Percentiles rank a stretch among this genome's conserved stretches.
Conservation (phyloP, 2,888 invertebrate species). For the Bombylius discolor region DNA sequence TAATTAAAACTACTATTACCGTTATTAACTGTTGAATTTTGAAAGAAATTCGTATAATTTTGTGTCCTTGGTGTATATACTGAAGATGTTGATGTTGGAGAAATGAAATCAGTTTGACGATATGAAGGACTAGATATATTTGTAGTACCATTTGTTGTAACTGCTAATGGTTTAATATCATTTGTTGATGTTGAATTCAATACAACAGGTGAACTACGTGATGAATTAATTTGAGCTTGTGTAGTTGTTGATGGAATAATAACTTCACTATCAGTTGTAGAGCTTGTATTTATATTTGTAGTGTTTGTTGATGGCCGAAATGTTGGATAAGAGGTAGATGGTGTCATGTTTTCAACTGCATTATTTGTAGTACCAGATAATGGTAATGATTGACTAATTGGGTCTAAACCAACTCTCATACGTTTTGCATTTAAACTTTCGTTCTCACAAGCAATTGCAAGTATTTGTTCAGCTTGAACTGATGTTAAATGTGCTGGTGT, state of each 20-base stretch:
- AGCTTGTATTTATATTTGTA: slow-evolving; percentile 15
- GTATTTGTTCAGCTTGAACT: slow-evolving; percentile 89
- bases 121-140: slow-evolving; percentile 30
- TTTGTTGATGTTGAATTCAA: slow-evolving; percentile 27
- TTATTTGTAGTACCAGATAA: slow-evolving; percentile 30
- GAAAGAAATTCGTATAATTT: slow-evolving; percentile 33
- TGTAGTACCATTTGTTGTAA: slow-evolving; percentile 14
- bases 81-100: slow-evolving; percentile 32
- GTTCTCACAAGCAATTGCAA: slow-evolving; percentile 93
- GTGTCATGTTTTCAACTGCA: slow-evolving; percentile 19
- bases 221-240: slow-evolving; percentile 27
- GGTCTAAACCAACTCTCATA: slow-evolving; percentile 91
- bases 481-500: slow-evolving; percentile 94
- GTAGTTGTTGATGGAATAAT: slow-evolving; percentile 16
- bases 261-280: slow-evolving; percentile 3
- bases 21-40: slow-evolving; percentile 13
- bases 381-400: slow-evolving; percentile 79
- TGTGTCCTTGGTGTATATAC: slow-evolving; percentile 21
- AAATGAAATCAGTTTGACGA: slow-evolving; percentile 32
- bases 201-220: slow-evolving; percentile 33
- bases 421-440: slow-evolving; percentile 95
- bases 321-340: slow-evolving; percentile 12
- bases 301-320: slow-evolving; percentile 13
- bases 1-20: neutral
- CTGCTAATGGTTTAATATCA: slow-evolving; percentile 6